Evolutionary conservation across 1,140 invertebrate species (phyloP), one percentile per base, ranked within the genome.

Genomic region (Pentalonia nigronervosa): DNA sequence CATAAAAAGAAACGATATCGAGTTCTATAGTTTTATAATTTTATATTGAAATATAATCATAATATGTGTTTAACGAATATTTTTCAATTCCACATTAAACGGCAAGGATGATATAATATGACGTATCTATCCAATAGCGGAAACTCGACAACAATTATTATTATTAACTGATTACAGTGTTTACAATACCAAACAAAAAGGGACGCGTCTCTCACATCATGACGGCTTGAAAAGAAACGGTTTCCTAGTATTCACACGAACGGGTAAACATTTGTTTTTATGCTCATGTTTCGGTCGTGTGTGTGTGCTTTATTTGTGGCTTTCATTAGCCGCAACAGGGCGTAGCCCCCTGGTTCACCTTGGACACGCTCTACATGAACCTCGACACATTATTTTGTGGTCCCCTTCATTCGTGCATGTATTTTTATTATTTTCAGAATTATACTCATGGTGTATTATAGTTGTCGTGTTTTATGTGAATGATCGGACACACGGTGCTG

Each of bases 311-410:
- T 93, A 93, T 93, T 56, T 56, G 81, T 53, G 81, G 91, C 91
- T 93, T 86, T 93, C 91, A 25, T 84, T 84, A 84, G 91, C 48
- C 81, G 48, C 48, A 86, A 93, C 81, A 93, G 91, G 91, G 91
- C 91, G 91, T 93, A 93, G 91, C 48, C 91, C 91, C 21, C 91
- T 23, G 48, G 91, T 93, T 84, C 34, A 93, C 91, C 91, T 93
- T 93, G 91, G 81, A 93, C 81, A 86, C 91, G 91, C 91, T 92
- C 91, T 92, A 92, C 81, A 92, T 84, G 91, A 93, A 84, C 91
- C 81, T 93, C 91, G 91, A 92, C 91, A 92, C 67, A 50, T 93
- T 93, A 53, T 84, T 84, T 93, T 50, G 91, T 93, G 81, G 91
- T 93, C 48, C 91, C 91, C 91, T 53, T 56, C 91, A 81, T 48